Evolutionary conservation across 2,113 vertebrate species (phyloP), one percentile per base, ranked within the genome.

Genomic region (Ctenodactylus gundi): DNA sequence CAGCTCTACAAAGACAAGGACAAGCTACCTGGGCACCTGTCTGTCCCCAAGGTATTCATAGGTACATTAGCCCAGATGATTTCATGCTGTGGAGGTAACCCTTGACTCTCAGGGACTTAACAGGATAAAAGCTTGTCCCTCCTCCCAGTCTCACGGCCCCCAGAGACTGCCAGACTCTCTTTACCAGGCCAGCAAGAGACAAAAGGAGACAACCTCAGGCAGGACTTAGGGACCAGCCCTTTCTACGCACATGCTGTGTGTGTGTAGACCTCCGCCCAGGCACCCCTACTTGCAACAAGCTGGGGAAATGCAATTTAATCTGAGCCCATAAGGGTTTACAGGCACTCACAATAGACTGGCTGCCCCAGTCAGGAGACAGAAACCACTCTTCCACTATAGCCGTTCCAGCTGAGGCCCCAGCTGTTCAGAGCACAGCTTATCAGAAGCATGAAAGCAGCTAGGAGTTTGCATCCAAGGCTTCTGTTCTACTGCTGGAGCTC

Each of bases 321-420:
- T 4, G 9, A 75, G 23, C 49, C 76, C 57, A 6, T n/a, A 10
- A 9, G 49, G 36, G n/a, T 49, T 1, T 31, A 23, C 10, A 34
- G 12, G 70, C n/a, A 36, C 1, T 34, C 58, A 9, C 39, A 39
- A 0, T 0, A 8, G 44, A 29, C 7, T 0, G 3, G n/a, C 1
- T 9, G 23, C 73, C 27, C 12, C 27, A 25, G 1, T 57, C 62
- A 14, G 3, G 31, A 51, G 67, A 57, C 4, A 46, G 36, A 21
- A 64, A 5, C 20, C 27, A 7, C 20, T 49, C 60, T 12, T 75
- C n/a, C 39, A 21, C 53, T 17, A 3, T 17, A 12, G 34, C 6
- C 51, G 27, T n/a, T 49, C 64, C 6, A n/a, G 49, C 17, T 4
- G 8, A 6, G 0, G 1, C 7, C 53, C 18, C 14, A 39, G 36